These are phyloP conservation scores for Crotalus helleri DNA, from an alignment of 2,113 vertebrate genomes.

Conservation along the genomic window DNA sequence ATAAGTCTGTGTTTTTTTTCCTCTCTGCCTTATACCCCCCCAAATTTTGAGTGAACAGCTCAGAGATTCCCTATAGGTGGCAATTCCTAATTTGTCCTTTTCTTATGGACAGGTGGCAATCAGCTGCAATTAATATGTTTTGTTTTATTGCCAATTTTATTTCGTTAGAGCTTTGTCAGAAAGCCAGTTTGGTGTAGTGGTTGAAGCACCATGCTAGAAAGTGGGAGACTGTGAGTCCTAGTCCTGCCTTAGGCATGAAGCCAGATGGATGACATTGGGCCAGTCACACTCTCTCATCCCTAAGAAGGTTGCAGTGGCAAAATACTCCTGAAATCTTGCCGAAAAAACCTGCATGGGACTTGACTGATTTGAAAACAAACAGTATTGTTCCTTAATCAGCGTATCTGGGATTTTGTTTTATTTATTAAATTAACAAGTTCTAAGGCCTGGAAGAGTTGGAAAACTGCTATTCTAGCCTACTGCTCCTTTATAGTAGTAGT, in stretches of 20 bases:
- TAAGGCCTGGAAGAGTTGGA: not conserved
- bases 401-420: not conserved
- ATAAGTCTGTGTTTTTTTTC: not conserved
- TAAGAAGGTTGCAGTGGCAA: not conserved
- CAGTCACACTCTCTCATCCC: not conserved
- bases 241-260: not conserved
- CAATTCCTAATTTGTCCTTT: not conserved
- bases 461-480: not conserved
- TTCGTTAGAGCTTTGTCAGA: not conserved
- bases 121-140: not conserved
- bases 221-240: not conserved
- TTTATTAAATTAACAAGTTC: not conserved
- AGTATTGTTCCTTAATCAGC: not conserved
- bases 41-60: not conserved
- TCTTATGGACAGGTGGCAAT: not conserved
- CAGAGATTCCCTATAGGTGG: not conserved
- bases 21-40: not conserved
- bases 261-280: not conserved
- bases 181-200: not conserved
- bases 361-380: not conserved
- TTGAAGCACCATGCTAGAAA: not conserved
- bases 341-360: not conserved
- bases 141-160: not conserved
- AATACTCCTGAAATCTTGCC: not conserved
- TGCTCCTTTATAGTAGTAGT: not conserved